Evolutionary conservation across 2,888 invertebrate species (phyloP).

Genomic region (Eugnorisma glareosa): DNA sequence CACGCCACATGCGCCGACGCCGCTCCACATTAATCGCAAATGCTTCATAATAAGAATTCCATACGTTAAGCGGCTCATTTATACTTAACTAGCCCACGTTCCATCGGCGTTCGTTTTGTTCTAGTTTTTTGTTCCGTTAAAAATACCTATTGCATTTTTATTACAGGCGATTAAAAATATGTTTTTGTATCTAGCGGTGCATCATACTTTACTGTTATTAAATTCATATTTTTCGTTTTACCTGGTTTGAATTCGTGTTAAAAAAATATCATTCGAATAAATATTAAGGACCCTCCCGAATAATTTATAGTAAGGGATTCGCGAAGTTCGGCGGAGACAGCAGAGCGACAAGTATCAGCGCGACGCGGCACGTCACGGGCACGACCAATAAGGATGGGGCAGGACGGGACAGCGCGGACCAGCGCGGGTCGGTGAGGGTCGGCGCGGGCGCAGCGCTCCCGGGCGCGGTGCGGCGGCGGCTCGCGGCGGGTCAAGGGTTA

Average conservation of each 20-base stretch:
- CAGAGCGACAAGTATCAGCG: conserved; percentile 58
- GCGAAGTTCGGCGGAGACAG: conserved; percentile 59
- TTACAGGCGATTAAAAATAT: conserved; percentile 42
- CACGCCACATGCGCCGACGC: conserved; percentile 57
- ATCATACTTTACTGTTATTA: conserved; percentile 52
- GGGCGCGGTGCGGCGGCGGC: conserved; percentile 70
- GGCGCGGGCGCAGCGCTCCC: conserved; percentile 62
- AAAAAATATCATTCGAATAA: conserved; percentile 6
- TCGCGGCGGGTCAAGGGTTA: conserved; percentile 84
- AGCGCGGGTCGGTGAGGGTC: conserved; percentile 34
- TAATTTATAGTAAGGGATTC: conserved; percentile 48
- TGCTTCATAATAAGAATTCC: conserved; percentile 81
- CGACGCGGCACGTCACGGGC: conserved; percentile 16
- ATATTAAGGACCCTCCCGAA: conserved; percentile 22
- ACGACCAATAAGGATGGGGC: conserved; percentile 26
- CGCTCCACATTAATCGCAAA: conserved; percentile 67
- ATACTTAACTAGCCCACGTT: conserved; percentile 71
- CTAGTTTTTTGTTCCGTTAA: conserved; percentile 65
- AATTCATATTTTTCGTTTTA: conserved; percentile 33
- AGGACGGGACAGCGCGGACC: conserved; percentile 42
- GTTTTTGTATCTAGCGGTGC: conserved; percentile 34
- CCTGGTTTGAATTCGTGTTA: conserved; percentile 7
- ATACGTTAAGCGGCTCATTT: conserved; percentile 73
- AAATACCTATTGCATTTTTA: conserved; percentile 58
- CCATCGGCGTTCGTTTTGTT: conserved; percentile 65